Evolutionary conservation across 2,888 invertebrate genomes (phyloP), one percentile per base, ranked within the genome.

Genomic region (Eurytoma adleriae): DNA sequence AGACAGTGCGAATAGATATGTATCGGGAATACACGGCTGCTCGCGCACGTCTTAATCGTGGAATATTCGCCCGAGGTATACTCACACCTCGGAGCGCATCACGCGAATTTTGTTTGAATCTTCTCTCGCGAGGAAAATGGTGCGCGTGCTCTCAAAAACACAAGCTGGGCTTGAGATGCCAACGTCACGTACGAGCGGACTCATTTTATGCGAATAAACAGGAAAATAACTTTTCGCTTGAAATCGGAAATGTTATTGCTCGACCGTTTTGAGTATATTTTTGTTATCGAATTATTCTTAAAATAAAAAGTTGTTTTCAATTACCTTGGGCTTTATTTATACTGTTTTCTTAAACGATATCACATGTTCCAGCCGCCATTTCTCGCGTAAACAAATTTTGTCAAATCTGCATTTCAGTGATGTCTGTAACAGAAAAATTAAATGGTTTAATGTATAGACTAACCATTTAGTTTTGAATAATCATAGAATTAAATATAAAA

Each of bases 11-110:
- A 20, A 82, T 80, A 84, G 85, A 85, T 85, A 85, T 84, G 84
- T 83, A 85, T 85, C 85, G 77, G 72, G 20, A 68, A 86, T 85
- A 84, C 85, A 84, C 73, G 84, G 70, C 75, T 71, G 56, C 50
- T 76, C 68, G 5, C 61, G 81, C 84, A 83, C 78, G 82, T 85
- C 85, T 86, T 83, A 83, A 86, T 86, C 85, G 82, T 83, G 81
- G 77, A 83, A 84, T 83, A 81, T 30, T 30, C 30, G 2, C 30
- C 4, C 62, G 0, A 2, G 16, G 62, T 27, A 14, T 27, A 16
- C 30, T 62, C 30, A 1, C 3, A 62, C 30, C 27, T 27, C 27
- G 16, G 27, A 27, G 30, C 30, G n/a, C 14, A 16, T 16, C 62
- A 3, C 3, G 16, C 27, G 2, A 18, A 4, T 2, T 2, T 7